Percentiles rank a stretch among this genome's conserved stretches.
These are phyloP conservation scores for Aphelenchoides avenae DNA, from an alignment of 1,140 invertebrate genomes.

Conservation along the genomic window DNA sequence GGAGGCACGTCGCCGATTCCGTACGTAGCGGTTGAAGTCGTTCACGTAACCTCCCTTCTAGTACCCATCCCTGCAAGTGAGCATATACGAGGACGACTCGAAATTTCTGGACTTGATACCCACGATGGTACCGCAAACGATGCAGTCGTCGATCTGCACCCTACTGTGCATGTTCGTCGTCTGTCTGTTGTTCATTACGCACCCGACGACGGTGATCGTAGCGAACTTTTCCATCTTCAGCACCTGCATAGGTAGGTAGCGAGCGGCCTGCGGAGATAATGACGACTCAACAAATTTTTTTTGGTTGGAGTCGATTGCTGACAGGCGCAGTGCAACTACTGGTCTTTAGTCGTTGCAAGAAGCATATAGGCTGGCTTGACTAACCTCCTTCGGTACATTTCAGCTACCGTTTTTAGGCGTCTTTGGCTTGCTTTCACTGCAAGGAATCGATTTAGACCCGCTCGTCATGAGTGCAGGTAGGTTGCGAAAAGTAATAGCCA, in stretches of 20 bases:
- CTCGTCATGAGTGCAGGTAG: neutral
- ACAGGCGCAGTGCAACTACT: too few relatives aligned
- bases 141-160: conserved; percentile 52
- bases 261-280: too few relatives aligned
- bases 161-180: conserved; percentile 54
- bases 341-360: conserved; percentile 19
- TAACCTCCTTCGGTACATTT: conserved; percentile 23
- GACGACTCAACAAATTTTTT: conserved; percentile 3
- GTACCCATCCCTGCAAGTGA: conserved; percentile 53
- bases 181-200: conserved; percentile 50
- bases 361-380: conserved; percentile 47
- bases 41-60: too few relatives aligned
- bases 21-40: conserved; percentile 17
- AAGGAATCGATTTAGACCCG: too few relatives aligned
- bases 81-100: conserved; percentile 50
- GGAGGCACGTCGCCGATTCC: conserved; percentile 52
- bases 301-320: neutral
- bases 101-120: conserved; percentile 57
- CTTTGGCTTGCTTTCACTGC: neutral
- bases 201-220: conserved; percentile 48
- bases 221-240: conserved; percentile 54
- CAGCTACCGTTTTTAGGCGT: neutral
- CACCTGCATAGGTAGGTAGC: conserved; percentile 49
- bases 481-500: conserved; percentile 16
- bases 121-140: conserved; percentile 52